These are phyloP conservation scores for Parotocinclus haroldoi DNA, from an alignment of 2,797 vertebrate species.

Conservation along the genomic window DNA sequence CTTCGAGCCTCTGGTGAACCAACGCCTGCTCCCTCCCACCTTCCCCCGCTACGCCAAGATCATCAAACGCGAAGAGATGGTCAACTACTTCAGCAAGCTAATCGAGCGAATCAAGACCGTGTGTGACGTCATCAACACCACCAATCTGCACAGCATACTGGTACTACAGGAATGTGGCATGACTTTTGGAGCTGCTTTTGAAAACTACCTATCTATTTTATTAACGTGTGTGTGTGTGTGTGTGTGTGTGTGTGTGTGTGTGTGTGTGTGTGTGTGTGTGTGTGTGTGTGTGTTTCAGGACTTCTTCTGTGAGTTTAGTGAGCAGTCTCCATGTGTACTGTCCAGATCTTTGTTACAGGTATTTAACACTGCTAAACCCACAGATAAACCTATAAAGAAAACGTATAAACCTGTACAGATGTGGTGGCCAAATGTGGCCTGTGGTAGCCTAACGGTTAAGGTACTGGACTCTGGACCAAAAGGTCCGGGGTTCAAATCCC, in stretches of 20 bases:
- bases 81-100: constrained; percentile 93
- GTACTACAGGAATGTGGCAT: constrained; percentile 63
- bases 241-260: too few species aligned
- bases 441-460: too few species aligned
- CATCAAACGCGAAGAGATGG: constrained; percentile 98
- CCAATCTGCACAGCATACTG: constrained; percentile 95
- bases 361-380: too few species aligned
- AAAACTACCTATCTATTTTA: background rate
- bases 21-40: constrained; percentile 93
- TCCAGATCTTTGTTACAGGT: constrained; percentile 96
- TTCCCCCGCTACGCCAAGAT: constrained; percentile 99
- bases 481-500: too few species aligned
- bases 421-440: too few species aligned
- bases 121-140: constrained; percentile 94
- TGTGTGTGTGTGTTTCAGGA: constrained; percentile 71
- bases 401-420: too few species aligned
- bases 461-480: too few species aligned
- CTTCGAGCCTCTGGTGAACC: constrained; percentile 97
- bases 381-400: too few species aligned
- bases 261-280: too few species aligned
- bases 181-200: background rate
- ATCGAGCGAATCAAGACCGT: constrained; percentile 96
- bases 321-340: constrained; percentile 96
- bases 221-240: too few species aligned
- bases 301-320: constrained; percentile 98